Evolutionary conservation across 2,888 invertebrate species (phyloP).

Genomic region (Fragum fragum): DNA sequence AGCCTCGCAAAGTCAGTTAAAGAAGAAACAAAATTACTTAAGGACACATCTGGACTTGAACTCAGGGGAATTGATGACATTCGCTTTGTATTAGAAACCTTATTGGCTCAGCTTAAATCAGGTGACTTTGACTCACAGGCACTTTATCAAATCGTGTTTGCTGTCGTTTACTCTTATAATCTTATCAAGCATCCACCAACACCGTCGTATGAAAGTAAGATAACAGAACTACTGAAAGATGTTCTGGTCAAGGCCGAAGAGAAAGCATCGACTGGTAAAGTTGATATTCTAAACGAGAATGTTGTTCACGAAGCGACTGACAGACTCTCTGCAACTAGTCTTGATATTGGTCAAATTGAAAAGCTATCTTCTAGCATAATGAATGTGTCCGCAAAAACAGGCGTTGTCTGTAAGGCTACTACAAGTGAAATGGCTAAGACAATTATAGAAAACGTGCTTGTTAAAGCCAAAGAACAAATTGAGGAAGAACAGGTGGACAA

Average conservation of each 20-base stretch:
- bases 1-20: conserved; percentile 61
- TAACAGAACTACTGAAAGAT: conserved; percentile 46
- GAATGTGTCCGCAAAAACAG: conserved; percentile 11
- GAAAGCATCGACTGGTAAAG: conserved; percentile 19
- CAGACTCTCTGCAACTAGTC: conserved; percentile 33
- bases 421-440: conserved; percentile 40
- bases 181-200: conserved; percentile 47
- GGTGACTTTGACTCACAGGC: conserved; percentile 50
- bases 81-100: conserved; percentile 37
- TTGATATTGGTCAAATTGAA: conserved; percentile 50
- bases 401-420: conserved; percentile 21
- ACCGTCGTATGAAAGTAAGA: conserved; percentile 32
- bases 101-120: conserved; percentile 42
- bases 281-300: conserved; percentile 31
- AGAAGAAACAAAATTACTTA: conserved; percentile 47
- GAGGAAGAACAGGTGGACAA: conserved; percentile 29
- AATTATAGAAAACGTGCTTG: conserved; percentile 44
- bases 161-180: conserved; percentile 62
- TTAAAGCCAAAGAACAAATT: conserved; percentile 42
- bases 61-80: conserved; percentile 29
- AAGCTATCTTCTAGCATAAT: conserved; percentile 46
- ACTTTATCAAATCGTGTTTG: conserved; percentile 63
- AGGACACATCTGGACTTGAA: not conserved
- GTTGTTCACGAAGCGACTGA: conserved; percentile 50
- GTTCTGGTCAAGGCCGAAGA: conserved; percentile 48